Conservation (phyloP, 2,888 invertebrate genomes). For the Andricus quercusramuli region DNA sequence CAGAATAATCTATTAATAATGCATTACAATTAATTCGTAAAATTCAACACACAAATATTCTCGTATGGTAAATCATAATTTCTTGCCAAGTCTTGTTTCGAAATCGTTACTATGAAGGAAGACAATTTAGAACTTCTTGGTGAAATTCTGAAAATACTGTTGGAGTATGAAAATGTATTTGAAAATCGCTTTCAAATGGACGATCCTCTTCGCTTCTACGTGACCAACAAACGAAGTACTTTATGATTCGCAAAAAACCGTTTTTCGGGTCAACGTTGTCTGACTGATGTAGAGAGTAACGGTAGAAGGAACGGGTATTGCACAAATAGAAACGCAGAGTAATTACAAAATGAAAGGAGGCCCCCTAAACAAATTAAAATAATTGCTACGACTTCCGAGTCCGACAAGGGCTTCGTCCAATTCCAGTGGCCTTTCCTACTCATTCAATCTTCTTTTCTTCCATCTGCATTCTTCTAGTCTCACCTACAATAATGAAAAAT, state of each 20-base stretch:
- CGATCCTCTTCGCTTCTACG: not conserved
- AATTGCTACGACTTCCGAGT: slow-evolving; percentile 1
- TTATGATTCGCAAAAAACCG: too few species aligned
- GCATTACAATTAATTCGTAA: too few species aligned
- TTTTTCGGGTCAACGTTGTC: not conserved
- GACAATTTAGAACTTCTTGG: not conserved
- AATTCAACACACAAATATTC: too few species aligned
- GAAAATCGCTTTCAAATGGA: not conserved
- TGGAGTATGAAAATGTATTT: not conserved
- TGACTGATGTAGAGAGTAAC: slow-evolving; percentile 7
- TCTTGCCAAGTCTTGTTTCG: too few species aligned
- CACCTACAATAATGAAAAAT: not conserved
- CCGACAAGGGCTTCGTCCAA: not conserved
- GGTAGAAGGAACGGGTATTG: not conserved
- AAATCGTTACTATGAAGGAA: too few species aligned
- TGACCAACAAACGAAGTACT: slow-evolving; percentile 2
- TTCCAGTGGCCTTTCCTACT: not conserved
- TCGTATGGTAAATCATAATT: too few species aligned
- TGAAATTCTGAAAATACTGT: not conserved
- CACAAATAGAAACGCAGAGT: not conserved
- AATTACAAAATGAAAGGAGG: not conserved
- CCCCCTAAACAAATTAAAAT: not conserved
- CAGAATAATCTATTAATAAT: too few species aligned
- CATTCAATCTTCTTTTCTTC: not conserved
- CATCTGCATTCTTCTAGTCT: not conserved